Percentiles rank a stretch among this genome's conserved stretches.
phyloP scores from a whole-genome alignment of 1,140 invertebrate genomes.

The Drosophila dunni region DNA sequence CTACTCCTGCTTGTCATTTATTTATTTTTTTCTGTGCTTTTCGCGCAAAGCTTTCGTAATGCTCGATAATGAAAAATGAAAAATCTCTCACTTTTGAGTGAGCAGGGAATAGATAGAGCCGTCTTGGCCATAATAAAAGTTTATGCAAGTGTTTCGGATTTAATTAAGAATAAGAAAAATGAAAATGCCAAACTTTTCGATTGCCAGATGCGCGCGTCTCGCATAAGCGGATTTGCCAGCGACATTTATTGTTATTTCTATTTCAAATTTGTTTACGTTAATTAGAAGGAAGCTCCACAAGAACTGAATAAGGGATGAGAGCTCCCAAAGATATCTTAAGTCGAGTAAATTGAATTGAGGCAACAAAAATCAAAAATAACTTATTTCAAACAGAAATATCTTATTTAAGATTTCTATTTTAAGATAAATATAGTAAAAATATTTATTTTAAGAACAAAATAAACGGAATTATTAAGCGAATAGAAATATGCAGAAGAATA shows the following conservation, averaged over 20 bases:
- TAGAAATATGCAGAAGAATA: no score
- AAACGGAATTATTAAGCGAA: no score
- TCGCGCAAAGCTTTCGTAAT: slow-evolving; percentile 62
- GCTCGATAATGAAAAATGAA: slow-evolving; percentile 78
- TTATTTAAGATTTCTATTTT: no score
- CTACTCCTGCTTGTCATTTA: slow-evolving; percentile 54
- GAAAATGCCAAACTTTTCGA: slow-evolving; percentile 73
- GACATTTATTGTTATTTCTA: slow-evolving; percentile 79
- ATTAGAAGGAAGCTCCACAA: slow-evolving; percentile 47
- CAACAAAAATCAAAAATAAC: not conserved
- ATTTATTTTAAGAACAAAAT: no score
- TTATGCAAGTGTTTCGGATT: slow-evolving; percentile 75
- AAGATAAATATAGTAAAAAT: no score
- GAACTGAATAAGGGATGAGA: not conserved
- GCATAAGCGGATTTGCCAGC: slow-evolving; percentile 73
- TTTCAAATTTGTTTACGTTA: slow-evolving; percentile 73
- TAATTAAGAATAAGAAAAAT: slow-evolving; percentile 81
- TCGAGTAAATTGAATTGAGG: slow-evolving; percentile 1
- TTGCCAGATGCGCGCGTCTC: slow-evolving; percentile 75
- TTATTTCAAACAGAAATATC: no score
- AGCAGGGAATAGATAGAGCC: slow-evolving; percentile 4
- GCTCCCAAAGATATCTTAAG: not conserved
- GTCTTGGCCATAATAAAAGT: slow-evolving; percentile 71
- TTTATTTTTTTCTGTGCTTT: slow-evolving; percentile 3
- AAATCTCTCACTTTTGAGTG: slow-evolving; percentile 60